Percentiles rank a stretch among this genome's conserved stretches.
Conservation (phyloP, 1,140 invertebrate species). For the Cydia splendana region DNA sequence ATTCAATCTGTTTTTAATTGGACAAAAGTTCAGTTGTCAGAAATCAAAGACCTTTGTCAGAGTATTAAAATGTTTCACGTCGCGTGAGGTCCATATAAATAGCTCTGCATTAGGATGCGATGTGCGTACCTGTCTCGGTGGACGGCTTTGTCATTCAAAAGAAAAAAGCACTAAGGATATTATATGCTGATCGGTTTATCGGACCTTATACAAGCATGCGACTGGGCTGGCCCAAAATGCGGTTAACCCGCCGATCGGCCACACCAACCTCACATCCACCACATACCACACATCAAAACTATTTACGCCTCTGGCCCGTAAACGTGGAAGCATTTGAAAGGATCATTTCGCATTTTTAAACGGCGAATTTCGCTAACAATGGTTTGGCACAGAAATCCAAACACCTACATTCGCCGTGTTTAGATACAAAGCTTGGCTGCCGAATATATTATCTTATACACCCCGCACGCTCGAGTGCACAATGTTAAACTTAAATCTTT, state of each 20-base stretch:
- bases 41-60: background rate
- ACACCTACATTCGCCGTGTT: constrained; percentile 33
- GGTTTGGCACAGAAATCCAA: constrained; percentile 55
- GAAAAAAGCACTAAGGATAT: background rate
- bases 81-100: constrained; percentile 28
- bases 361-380: constrained; percentile 55
- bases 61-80: constrained; percentile 27
- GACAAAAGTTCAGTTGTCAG: background rate
- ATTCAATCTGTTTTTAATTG: constrained; percentile 9
- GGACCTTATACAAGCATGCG: background rate
- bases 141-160: background rate
- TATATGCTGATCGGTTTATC: background rate
- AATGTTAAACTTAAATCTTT: background rate
- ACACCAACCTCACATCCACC: constrained; percentile 60
- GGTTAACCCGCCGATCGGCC: constrained; percentile 52
- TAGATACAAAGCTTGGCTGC: constrained; percentile 27
- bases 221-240: background rate
- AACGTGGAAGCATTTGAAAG: constrained; percentile 63
- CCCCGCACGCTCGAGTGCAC: no score
- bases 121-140: background rate
- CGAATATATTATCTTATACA: background rate
- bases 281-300: constrained; percentile 60
- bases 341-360: constrained; percentile 49
- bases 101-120: constrained; percentile 24
- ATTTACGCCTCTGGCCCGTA: constrained; percentile 54